Evolutionary conservation across 1,140 invertebrate genomes (phyloP).

Genomic region (Brachionus plicatilis): DNA sequence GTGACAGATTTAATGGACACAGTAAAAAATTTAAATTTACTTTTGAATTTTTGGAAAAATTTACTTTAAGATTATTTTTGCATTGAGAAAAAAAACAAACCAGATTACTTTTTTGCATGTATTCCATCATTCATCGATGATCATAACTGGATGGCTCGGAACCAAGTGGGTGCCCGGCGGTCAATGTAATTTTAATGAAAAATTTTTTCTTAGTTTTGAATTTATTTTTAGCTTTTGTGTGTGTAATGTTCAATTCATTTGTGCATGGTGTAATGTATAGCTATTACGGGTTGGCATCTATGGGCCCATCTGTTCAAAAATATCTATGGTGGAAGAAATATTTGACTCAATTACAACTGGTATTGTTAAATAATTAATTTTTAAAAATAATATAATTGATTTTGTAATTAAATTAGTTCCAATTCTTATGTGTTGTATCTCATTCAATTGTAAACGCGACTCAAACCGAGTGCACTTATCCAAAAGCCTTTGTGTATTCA

Average conservation of each 20-base stretch:
- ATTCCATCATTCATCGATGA: slow-evolving; percentile 62
- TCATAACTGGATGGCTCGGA: slow-evolving; percentile 48
- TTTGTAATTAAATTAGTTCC: neutral
- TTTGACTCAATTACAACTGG: slow-evolving; percentile 52
- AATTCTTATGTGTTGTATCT: slow-evolving; percentile 14
- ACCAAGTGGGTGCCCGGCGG: slow-evolving; percentile 45
- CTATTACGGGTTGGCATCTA: slow-evolving; percentile 66
- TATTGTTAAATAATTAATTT: slow-evolving; percentile 24
- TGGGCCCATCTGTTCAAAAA: slow-evolving; percentile 55
- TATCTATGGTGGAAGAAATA: slow-evolving; percentile 58
- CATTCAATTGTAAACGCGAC: neutral
- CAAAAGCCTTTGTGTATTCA: neutral
- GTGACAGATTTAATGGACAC: slow-evolving; percentile 44
- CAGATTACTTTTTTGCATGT: slow-evolving; percentile 72
- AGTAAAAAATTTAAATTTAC: neutral
- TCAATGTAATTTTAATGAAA: slow-evolving; percentile 2
- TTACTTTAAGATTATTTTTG: slow-evolving; percentile 43
- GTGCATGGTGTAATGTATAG: slow-evolving; percentile 75
- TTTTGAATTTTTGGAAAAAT: neutral
- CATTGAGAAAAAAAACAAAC: slow-evolving; percentile 67
- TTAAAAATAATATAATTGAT: neutral
- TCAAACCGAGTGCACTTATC: slow-evolving; percentile 8
- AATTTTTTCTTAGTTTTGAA: neutral
- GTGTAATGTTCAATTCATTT: slow-evolving; percentile 61
- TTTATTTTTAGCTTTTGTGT: slow-evolving; percentile 43